These are phyloP conservation scores for Perca schrenkii DNA, from an alignment of 2,113 vertebrate genomes.

Conservation along the genomic window DNA sequence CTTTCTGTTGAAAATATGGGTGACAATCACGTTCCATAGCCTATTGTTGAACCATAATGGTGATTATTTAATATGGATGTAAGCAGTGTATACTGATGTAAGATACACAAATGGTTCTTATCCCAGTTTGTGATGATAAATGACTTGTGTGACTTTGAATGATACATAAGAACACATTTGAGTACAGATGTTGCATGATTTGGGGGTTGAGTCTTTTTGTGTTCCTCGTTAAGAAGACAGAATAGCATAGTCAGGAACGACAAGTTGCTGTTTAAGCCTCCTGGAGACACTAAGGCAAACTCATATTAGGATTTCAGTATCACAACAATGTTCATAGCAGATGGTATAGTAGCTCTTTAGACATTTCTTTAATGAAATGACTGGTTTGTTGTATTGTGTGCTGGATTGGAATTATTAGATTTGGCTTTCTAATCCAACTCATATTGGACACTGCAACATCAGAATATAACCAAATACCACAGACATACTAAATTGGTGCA, in stretches of 20 bases:
- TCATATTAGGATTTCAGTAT: neutral
- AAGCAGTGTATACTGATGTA: neutral
- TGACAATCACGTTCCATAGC: neutral
- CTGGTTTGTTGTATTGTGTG: neutral
- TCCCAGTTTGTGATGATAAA: neutral
- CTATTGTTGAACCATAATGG: neutral
- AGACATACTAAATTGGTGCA: neutral
- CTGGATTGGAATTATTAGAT: neutral
- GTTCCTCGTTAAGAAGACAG: neutral
- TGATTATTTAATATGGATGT: neutral
- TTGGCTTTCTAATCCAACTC: neutral
- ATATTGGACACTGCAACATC: neutral
- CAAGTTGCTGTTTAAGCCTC: neutral
- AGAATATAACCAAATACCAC: constrained; percentile 11
- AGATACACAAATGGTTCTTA: neutral
- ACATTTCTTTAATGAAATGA: neutral
- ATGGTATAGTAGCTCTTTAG: neutral
- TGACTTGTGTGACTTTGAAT: neutral
- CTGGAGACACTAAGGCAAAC: neutral
- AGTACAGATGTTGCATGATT: neutral
- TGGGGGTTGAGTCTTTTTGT: too few relatives aligned
- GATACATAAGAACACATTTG: neutral
- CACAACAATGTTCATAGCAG: neutral
- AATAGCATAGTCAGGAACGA: neutral
- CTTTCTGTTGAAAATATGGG: neutral